A percentile compares a stretch with the other conserved stretches of the same genome.
Conservation (phyloP, 2,888 invertebrate species). For the Hyles lineata region DNA sequence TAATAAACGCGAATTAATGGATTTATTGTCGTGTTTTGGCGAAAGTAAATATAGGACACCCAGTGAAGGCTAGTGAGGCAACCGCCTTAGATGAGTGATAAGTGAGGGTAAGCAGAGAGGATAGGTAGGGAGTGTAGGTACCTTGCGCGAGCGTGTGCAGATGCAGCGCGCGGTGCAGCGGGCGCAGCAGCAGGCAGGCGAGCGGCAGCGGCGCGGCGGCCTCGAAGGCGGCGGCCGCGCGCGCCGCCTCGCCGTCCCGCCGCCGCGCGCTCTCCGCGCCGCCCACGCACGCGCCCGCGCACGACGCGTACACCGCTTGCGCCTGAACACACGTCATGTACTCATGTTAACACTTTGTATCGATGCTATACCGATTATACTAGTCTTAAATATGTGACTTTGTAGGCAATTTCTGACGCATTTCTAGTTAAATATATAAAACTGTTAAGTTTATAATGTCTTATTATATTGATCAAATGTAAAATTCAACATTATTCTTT, state of each 20-base stretch:
- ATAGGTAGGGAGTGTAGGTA: not conserved
- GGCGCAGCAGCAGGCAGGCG: constrained; percentile 93
- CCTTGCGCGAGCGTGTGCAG: constrained; percentile 89
- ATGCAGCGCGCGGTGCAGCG: constrained; percentile 94
- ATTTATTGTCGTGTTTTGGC: no score
- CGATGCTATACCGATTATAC: no score
- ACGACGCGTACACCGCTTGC: constrained; percentile 88
- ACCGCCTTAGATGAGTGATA: no score
- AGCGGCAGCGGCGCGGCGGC: constrained; percentile 90
- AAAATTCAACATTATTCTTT: no score
- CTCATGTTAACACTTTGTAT: not conserved
- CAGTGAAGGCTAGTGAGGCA: no score
- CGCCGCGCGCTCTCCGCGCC: constrained; percentile 91
- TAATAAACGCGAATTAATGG: no score
- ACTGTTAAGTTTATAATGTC: no score
- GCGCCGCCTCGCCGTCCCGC: constrained; percentile 88
- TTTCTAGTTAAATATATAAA: no score
- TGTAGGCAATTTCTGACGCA: no score
- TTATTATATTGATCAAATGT: no score
- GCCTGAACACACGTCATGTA: constrained; percentile 52
- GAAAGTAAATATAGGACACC: no score
- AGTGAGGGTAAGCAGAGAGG: not conserved
- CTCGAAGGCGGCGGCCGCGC: constrained; percentile 70
- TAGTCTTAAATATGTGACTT: no score
- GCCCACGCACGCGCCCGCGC: constrained; percentile 90